Percentiles rank a stretch among this genome's conserved stretches.
phyloP scores from a whole-genome alignment of 2,888 invertebrate species.

The Trachelus iudaicus region DNA sequence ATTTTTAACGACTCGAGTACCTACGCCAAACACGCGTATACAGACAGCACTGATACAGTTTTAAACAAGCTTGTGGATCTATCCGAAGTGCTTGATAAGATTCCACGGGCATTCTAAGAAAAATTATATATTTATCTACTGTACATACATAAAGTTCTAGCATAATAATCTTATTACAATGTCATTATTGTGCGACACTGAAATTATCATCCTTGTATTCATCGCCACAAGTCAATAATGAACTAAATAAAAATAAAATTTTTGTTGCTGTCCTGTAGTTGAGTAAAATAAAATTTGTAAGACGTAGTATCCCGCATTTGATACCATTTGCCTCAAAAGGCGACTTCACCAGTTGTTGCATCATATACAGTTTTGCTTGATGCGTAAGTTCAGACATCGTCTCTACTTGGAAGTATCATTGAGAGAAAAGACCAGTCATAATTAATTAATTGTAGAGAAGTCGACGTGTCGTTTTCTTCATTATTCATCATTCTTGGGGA shows the following conservation, averaged over 20 bases:
- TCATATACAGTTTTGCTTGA: background rate
- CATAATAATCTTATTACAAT: background rate
- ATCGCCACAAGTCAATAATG: background rate
- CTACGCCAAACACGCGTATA: conserved; percentile 33
- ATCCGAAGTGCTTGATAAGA: conserved; percentile 33
- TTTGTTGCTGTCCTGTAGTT: background rate
- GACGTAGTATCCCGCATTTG: background rate
- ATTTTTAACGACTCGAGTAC: conserved; percentile 39
- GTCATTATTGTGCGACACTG: background rate
- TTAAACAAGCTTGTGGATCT: conserved; percentile 44
- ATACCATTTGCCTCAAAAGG: background rate
- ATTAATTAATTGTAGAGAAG: conserved; percentile 26
- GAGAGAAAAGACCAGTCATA: conserved; percentile 54
- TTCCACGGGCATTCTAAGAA: conserved; percentile 39
- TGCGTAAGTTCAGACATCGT: conserved; percentile 5
- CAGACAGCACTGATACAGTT: conserved; percentile 40
- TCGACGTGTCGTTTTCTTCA: conserved; percentile 8
- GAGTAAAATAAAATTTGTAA: background rate
- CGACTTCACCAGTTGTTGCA: background rate
- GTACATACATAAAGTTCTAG: background rate
- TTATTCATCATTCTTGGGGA: conserved; percentile 23
- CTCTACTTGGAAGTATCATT: conserved; percentile 47
- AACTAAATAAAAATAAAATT: background rate
- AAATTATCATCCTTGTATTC: background rate
- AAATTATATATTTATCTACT: background rate